Evolutionary conservation across 2,113 vertebrate genomes (phyloP), one percentile per base, ranked within the genome.

Genomic region (Calypte anna): DNA sequence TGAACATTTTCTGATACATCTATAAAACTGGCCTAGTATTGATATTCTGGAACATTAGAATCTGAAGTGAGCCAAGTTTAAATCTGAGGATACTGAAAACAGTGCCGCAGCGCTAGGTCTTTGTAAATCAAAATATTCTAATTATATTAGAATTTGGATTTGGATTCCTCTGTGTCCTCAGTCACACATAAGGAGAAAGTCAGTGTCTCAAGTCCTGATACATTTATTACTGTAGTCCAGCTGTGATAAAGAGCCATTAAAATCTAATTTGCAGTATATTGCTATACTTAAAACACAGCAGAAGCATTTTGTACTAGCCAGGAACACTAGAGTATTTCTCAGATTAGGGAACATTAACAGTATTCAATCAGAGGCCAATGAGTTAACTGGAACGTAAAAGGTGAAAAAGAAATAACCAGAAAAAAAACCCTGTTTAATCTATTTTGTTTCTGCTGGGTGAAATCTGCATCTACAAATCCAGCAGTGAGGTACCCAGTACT

Each of bases 11-110:
- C 86, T 92, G 90, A 68, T 96, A 3, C 69, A 25, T 12, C 68
- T 81, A 50, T 68, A 92, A 87, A 88, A 74, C 81, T 91, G 96
- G 92, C 64, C 62, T 91, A 95, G 86, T 96, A 97, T 81, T 62
- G 74, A 93, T 96, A 96, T 96, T 95, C 62, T 95, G 25, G 55
- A 90, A 78, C 93, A 97, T 96, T 96, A 96, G 97, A 96, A 94
- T 90, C 55, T 80, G 59, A 97, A 96, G 57, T 46, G 69, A 97
- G 58, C 12, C 73, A 91, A 95, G 63, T 92, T 96, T 85, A 95
- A 91, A 89, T 72, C 33, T 28, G 14, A 82, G 31, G 75, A 94
- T 70, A 86, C 68, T 92, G 69, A 94, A 97, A 96, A 97, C 38
- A 95, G 89, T 91, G 68, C 76, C 94, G 78, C 8, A 58, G 53